Evolutionary conservation across 2,888 invertebrate genomes (phyloP).

Genomic region (Drosophila antonietae): DNA sequence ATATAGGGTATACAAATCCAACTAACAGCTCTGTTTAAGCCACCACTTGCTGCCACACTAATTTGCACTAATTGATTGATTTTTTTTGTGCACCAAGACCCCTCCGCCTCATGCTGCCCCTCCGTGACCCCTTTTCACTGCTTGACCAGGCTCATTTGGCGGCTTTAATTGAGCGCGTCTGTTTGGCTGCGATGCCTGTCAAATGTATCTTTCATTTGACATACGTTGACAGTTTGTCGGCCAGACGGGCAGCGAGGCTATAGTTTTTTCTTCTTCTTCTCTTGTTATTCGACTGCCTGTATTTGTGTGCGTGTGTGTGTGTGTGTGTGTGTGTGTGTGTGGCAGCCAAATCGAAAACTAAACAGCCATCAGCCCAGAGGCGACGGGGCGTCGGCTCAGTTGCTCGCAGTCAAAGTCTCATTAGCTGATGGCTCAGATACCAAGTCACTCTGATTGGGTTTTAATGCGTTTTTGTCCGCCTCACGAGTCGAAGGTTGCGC

Average conservation of each 20-base stretch:
- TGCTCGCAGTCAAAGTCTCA: constrained; percentile 72
- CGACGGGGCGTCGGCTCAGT: constrained; percentile 23
- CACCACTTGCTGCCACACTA: constrained; percentile 55
- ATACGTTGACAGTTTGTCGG: constrained; percentile 72
- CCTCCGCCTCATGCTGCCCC: constrained; percentile 17
- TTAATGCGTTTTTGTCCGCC: constrained; percentile 64
- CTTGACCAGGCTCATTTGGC: constrained; percentile 46
- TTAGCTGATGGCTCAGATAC: constrained; percentile 69
- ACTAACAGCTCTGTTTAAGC: constrained; percentile 22
- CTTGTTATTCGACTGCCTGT: constrained; percentile 14
- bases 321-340: constrained; percentile 31
- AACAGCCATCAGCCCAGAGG: constrained; percentile 49
- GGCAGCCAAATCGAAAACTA: constrained; percentile 72
- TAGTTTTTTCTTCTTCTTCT: constrained; percentile 37
- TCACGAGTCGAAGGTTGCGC: constrained; percentile 43
- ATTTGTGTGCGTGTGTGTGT: constrained; percentile 15
- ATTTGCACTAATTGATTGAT: constrained; percentile 79
- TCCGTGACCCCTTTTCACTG: constrained; percentile 6
- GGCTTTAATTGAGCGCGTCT: constrained; percentile 72
- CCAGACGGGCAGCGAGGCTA: constrained; percentile 14
- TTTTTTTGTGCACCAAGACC: constrained; percentile 36
- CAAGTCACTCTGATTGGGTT: constrained; percentile 68
- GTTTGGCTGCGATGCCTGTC: constrained; percentile 51
- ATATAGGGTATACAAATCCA: neutral
- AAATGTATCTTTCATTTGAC: constrained; percentile 68